Base-by-base conservation (phyloP, 2,113 vertebrate species). In the Chaetops frenatus region DNA sequence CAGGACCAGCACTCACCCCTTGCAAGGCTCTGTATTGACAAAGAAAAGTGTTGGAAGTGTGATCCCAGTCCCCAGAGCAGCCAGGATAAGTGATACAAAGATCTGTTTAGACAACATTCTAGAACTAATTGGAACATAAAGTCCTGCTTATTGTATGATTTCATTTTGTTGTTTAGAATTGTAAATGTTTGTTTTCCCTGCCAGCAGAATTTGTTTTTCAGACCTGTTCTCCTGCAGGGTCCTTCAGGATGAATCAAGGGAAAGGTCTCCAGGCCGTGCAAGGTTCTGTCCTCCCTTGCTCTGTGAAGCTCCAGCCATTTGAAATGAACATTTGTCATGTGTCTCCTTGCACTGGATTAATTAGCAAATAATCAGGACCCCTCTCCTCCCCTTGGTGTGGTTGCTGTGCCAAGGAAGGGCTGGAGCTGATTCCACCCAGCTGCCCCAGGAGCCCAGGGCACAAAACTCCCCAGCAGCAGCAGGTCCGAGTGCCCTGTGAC, bases 21-120 rank as follows among this genome's bases (percentile, higher is more conserved):
- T 2, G 1, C 20, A 2, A 0, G 0, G 10, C 64, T 18, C 58
- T 3, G 2, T 9, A 28, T 4, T 27, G 25, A 19, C 72, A 8
- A 1, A 8, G 35, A 6, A 38, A 45, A 0, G 1, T 0, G 3
- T 1, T 15, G 2, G 0, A 3, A 9, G 5, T 0, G 5, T 4
- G 47, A 15, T 6, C 65, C 58, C 54, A 29, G 70, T 2, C 24
- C 83, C 83, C 25, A 0, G 2, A 10, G 51, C 77, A 25, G 25
- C 4, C 45, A 7, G 25, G 54, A 1, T 2, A 4, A 19, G 35
- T 0, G 11, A 22, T 2, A 3, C 2, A 7, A 1, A 1, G 12
- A 6, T 7, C 7, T 6, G 3, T 4, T 18, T 35, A 9, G n/a
- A 61, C 71, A 58, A 15, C 62, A 29, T n/a, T 16, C 61, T 71